phyloP scores from a whole-genome alignment of 2,797 vertebrate genomes.

The Liasis olivaceus region DNA sequence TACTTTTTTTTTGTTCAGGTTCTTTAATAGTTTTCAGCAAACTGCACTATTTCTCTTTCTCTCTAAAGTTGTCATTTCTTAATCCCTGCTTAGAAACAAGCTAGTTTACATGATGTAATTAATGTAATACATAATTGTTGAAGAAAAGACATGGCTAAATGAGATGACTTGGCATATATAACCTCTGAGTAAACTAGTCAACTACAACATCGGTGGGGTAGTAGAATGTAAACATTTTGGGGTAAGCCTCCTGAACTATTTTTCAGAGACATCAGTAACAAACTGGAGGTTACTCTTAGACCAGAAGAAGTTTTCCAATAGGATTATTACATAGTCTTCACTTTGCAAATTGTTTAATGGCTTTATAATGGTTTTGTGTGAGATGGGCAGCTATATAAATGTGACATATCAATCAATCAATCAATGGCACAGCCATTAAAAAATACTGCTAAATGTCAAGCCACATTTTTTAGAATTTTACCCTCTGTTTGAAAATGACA shows the following conservation, averaged over 20 bases:
- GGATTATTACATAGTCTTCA: not conserved
- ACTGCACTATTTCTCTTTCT: not conserved
- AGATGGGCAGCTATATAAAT: no score
- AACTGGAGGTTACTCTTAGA: not conserved
- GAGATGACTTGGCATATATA: not conserved
- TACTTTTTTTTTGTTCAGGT: not conserved
- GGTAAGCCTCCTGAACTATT: not conserved
- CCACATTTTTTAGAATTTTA: not conserved
- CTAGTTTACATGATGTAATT: not conserved
- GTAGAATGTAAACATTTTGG: not conserved
- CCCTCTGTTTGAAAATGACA: not conserved
- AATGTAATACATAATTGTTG: not conserved
- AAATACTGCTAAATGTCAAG: no score
- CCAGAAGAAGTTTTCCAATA: not conserved
- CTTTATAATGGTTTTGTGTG: not conserved
- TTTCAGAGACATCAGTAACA: not conserved
- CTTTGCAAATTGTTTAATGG: not conserved
- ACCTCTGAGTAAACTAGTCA: not conserved
- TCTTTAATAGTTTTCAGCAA: not conserved
- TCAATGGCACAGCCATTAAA: not conserved
- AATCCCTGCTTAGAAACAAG: not conserved
- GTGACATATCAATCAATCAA: no score
- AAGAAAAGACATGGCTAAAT: not conserved
- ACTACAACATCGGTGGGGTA: not conserved
- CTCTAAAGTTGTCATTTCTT: not conserved